Evolutionary conservation across 2,888 invertebrate species (phyloP), one percentile per base, ranked within the genome.

Genomic region (Carabus problematicus): DNA sequence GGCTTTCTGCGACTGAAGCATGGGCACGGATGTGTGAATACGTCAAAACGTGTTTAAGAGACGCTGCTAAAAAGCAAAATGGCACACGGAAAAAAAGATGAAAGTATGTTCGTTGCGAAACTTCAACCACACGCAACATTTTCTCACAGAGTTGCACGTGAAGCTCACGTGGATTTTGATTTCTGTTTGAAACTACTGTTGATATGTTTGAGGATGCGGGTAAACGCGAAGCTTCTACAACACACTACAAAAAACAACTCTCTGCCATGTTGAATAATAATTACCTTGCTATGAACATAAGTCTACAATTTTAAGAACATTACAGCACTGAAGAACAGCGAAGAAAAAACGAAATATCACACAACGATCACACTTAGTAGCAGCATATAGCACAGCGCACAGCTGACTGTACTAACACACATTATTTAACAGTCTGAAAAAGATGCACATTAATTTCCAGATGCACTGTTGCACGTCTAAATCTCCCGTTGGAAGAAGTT

Each of bases 221-320:
- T 58, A 58, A 49, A 45, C 14, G 14, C 49, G 12, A 49, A 18
- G 12, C 14, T 12, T 8, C 49, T 18, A 14, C 49, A 49, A 49
- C 29, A 29, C 29, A 19, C 52, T 52, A 56, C 14, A 40, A 12
- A n/a, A 63, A 39, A 49, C 62, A 63, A 29, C 29, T 29, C 29
- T 29, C 29, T 29, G 29, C 29, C 29, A 29, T 29, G 29, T 29
- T 29, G 29, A 29, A 29, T 29, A n/a, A 63, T 41, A 43, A 55
- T 64, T 64, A 64, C 64, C 64, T 64, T 64, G 54, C 55, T 43
- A 64, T 49, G 43, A 64, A 64, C 64, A 64, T 64, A 64, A 64
- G 64, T 64, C 63, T 63, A 64, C 55, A 56, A 56, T 56, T 43
- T 64, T 43, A 64, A 55, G 19, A 55, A 54, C 56, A 64, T 56